Conservation (phyloP, 1,140 invertebrate genomes). For the Anastrepha obliqua region DNA sequence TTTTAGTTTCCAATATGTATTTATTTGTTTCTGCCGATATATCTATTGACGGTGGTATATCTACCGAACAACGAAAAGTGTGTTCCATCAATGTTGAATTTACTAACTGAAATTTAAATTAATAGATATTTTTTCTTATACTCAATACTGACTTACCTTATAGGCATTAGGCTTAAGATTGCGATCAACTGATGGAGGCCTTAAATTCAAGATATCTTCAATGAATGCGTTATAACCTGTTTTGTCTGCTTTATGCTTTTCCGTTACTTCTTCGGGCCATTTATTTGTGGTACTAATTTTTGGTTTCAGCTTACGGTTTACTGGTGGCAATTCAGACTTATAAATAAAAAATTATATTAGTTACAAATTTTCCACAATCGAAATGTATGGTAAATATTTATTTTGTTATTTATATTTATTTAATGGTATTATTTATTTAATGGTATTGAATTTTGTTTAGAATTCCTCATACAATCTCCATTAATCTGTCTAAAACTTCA, state of each 20-base stretch:
- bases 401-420: no score
- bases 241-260: constrained; percentile 60
- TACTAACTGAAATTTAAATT: constrained; percentile 32
- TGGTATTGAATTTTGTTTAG: no score
- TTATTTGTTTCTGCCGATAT: constrained; percentile 64
- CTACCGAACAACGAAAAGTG: constrained; percentile 63
- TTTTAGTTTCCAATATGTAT: constrained; percentile 68
- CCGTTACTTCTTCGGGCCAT: constrained; percentile 71
- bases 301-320: constrained; percentile 88
- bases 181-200: constrained; percentile 68
- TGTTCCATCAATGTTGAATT: constrained; percentile 53
- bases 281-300: constrained; percentile 79
- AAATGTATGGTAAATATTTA: no score
- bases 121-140: neutral
- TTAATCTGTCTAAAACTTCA: no score
- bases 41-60: constrained; percentile 67
- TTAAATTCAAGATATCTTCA: constrained; percentile 53
- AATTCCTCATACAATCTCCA: no score
- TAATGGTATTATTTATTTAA: no score
- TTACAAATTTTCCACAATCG: no score
- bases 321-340: constrained; percentile 80
- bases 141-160: constrained; percentile 61
- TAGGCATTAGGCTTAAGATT: constrained; percentile 71
- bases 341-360: constrained; percentile 62
- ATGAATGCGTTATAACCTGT: constrained; percentile 54